These are phyloP conservation scores for Malthinus flaveolus DNA, from an alignment of 2,888 invertebrate species.

Conservation along the genomic window DNA sequence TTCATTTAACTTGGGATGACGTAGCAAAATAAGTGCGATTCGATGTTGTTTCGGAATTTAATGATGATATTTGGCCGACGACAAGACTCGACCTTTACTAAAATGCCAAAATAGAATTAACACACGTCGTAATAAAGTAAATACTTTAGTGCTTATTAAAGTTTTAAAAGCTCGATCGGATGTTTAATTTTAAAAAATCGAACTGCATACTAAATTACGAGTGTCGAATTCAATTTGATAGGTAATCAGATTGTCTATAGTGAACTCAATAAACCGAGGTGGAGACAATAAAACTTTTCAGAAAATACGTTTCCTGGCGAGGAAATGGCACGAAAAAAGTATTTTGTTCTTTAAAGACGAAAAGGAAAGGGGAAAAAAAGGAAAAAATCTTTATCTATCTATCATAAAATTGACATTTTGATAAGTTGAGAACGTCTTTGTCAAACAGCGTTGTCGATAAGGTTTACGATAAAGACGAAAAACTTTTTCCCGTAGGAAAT, in stretches of 20 bases:
- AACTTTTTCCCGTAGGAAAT: conserved; percentile 22
- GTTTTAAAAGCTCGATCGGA: not conserved
- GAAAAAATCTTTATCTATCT: conserved; percentile 23
- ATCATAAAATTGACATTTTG: conserved; percentile 28
- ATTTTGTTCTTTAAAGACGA: conserved; percentile 23
- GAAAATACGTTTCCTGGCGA: conserved; percentile 42
- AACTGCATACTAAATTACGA: conserved; percentile 6
- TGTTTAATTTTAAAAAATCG: conserved; percentile 2
- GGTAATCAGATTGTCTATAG: conserved; percentile 27
- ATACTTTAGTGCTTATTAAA: too few species aligned
- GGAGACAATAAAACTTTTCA: conserved; percentile 46
- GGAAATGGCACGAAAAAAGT: conserved; percentile 44
- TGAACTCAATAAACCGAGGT: conserved; percentile 32
- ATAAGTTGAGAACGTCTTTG: conserved; percentile 19
- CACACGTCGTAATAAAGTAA: too few species aligned
- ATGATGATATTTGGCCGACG: too few species aligned
- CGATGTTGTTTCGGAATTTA: too few species aligned
- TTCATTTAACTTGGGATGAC: too few species aligned
- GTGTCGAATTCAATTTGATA: conserved; percentile 22
- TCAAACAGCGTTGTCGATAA: conserved; percentile 6
- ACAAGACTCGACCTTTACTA: too few species aligned
- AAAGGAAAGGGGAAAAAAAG: conserved; percentile 27
- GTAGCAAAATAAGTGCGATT: too few species aligned
- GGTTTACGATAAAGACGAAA: conserved; percentile 19
- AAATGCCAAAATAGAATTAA: too few species aligned